Conservation (phyloP, 2,888 invertebrate species). For the Meiosimyza platycephala region DNA sequence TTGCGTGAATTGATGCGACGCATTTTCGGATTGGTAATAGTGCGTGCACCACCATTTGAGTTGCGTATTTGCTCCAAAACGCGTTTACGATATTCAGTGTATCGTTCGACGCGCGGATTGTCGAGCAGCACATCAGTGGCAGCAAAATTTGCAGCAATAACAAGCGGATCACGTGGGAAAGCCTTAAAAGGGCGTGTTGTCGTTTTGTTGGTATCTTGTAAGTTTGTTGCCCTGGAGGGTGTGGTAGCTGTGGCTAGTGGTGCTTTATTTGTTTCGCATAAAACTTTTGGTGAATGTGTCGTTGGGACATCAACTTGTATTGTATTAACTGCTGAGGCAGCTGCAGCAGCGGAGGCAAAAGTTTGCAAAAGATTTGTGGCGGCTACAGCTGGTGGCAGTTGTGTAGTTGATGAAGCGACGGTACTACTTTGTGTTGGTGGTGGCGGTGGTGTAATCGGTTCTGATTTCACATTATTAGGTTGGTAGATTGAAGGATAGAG, state of each 20-base stretch:
- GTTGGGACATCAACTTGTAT: constrained; percentile 37
- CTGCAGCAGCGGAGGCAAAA: constrained; percentile 48
- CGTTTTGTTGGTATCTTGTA: constrained; percentile 47
- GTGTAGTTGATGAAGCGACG: constrained; percentile 26
- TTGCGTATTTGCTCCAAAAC: constrained; percentile 74
- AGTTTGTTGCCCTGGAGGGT: constrained; percentile 39
- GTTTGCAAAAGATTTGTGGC: constrained; percentile 47
- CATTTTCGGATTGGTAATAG: constrained; percentile 78
- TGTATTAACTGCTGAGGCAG: constrained; percentile 41
- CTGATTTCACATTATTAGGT: constrained; percentile 51
- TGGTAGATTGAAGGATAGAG: constrained; percentile 56
- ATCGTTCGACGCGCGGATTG: constrained; percentile 75
- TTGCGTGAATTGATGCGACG: constrained; percentile 69
- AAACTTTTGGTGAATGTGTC: constrained; percentile 41
- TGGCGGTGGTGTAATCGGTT: constrained; percentile 41
- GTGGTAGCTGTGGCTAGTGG: constrained; percentile 47
- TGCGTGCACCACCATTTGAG: constrained; percentile 71
- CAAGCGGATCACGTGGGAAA: constrained; percentile 77
- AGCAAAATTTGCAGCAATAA: constrained; percentile 72
- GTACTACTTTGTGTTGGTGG: constrained; percentile 37
- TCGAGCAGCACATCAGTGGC: constrained; percentile 69
- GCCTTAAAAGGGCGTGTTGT: constrained; percentile 77
- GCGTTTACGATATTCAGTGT: constrained; percentile 76
- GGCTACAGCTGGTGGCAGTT: constrained; percentile 30
- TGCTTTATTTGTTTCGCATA: too few species aligned